These are phyloP conservation scores for Tanytarsus gracilentus DNA, from an alignment of 2,888 invertebrate genomes.

Conservation along the genomic window DNA sequence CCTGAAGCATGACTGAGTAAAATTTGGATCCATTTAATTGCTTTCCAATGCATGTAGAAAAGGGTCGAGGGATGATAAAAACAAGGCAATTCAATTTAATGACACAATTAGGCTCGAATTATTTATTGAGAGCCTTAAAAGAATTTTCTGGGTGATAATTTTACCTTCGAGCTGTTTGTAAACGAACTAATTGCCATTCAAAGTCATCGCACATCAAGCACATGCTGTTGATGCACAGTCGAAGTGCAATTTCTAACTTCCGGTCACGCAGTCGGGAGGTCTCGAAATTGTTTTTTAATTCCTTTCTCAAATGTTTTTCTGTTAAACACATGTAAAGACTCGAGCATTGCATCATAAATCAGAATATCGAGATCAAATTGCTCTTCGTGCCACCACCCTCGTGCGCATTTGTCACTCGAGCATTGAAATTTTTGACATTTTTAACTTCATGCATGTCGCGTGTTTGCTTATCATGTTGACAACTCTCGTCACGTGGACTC, in stretches of 20 bases:
- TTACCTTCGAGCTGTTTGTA: constrained; percentile 23
- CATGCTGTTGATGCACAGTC: constrained; percentile 8
- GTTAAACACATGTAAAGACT: constrained; percentile 22
- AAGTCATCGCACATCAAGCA: constrained; percentile 17
- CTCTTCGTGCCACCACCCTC: constrained; percentile 9
- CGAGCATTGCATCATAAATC: background rate
- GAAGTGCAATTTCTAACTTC: constrained; percentile 5
- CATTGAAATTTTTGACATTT: background rate
- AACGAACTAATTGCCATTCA: constrained; percentile 22
- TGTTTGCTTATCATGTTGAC: constrained; percentile 19
- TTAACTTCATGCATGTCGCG: constrained; percentile 6
- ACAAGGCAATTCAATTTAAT: constrained; percentile 3
- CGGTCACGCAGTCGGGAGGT: constrained; percentile 29
- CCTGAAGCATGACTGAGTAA: background rate
- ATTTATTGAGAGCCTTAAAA: background rate
- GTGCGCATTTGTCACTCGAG: constrained; percentile 3
- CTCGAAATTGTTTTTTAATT: constrained; percentile 6
- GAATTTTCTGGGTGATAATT: constrained; percentile 8
- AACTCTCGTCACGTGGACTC: constrained; percentile 21
- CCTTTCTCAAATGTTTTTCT: too few species aligned
- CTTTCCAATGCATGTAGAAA: background rate
- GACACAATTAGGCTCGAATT: constrained; percentile 2
- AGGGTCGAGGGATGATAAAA: background rate
- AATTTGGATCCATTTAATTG: constrained; percentile 3
- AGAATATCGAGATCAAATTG: too few species aligned